These are phyloP conservation scores for Embidobia sp. DNA, from an alignment of 2,888 invertebrate species.

Conservation along the genomic window DNA sequence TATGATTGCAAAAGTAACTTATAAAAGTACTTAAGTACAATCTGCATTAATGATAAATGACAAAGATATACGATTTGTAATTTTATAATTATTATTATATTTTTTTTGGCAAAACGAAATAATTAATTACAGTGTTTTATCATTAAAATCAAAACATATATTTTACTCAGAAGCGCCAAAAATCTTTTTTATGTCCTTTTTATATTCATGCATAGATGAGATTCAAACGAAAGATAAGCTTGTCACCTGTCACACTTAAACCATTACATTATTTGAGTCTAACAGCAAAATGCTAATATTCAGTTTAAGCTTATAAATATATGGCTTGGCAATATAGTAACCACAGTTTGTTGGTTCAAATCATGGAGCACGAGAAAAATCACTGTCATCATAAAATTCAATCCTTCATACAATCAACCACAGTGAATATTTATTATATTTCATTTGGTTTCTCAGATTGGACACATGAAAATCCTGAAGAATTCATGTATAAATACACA, in stretches of 20 bases:
- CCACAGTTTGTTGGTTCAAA: constrained; percentile 13
- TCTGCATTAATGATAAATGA: no score
- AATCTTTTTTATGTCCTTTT: constrained; percentile 48
- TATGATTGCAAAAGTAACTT: no score
- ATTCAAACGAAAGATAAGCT: constrained; percentile 49
- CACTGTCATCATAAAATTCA: constrained; percentile 37
- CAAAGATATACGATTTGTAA: no score
- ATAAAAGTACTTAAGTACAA: no score
- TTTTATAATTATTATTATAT: no score
- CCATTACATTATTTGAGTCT: constrained; percentile 52
- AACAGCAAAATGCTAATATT: constrained; percentile 57
- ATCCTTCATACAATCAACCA: constrained; percentile 23
- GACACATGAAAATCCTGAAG: no score
- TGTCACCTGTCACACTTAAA: constrained; percentile 59
- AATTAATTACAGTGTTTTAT: constrained; percentile 20
- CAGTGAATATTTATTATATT: no score
- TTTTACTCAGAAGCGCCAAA: constrained; percentile 51
- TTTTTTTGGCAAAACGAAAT: no score
- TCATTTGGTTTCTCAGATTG: no score
- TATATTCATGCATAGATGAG: constrained; percentile 43
- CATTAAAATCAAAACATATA: constrained; percentile 36
- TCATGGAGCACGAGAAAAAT: constrained; percentile 8
- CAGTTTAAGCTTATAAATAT: constrained; percentile 38
- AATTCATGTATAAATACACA: no score
- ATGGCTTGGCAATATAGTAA: constrained; percentile 25